Evolutionary conservation across 2,113 vertebrate genomes (phyloP).

Genomic region (Camelus bactrianus): DNA sequence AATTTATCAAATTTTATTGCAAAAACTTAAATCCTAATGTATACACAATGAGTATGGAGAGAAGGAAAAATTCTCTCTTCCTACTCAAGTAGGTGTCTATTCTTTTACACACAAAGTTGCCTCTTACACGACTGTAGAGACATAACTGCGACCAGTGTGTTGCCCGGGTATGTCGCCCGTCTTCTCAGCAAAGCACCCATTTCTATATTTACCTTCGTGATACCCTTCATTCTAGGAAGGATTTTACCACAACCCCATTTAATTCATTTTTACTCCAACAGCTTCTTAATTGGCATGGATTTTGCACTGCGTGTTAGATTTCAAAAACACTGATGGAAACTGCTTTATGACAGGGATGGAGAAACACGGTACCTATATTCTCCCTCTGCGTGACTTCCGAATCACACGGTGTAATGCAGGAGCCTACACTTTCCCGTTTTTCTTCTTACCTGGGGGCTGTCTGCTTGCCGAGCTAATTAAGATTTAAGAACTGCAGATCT

Average conservation of each 20-base stretch:
- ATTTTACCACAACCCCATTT: background rate
- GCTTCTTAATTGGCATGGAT: conserved; percentile 18
- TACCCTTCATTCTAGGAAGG: background rate
- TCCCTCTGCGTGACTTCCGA: conserved; percentile 43
- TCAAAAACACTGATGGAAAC: conserved; percentile 48
- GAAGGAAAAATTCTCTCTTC: background rate
- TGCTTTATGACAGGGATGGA: conserved; percentile 48
- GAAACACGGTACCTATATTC: conserved; percentile 38
- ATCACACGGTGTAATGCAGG: conserved; percentile 53
- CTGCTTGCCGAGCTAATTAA: conserved; percentile 81
- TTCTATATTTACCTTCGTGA: background rate
- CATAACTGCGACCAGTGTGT: background rate
- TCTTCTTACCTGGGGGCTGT: conserved; percentile 54
- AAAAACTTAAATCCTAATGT: background rate
- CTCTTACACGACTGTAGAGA: background rate
- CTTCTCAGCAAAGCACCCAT: background rate
- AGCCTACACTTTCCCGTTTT: conserved; percentile 64
- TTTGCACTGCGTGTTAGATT: conserved; percentile 26
- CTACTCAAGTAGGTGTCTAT: background rate
- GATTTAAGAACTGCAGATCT: conserved; percentile 78
- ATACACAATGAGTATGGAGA: background rate
- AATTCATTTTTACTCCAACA: conserved; percentile 16
- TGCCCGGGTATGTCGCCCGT: background rate
- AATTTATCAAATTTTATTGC: conserved; percentile 29
- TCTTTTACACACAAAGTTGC: background rate